phyloP scores from a whole-genome alignment of 2,113 vertebrate species.

The Pelusios castaneus region DNA sequence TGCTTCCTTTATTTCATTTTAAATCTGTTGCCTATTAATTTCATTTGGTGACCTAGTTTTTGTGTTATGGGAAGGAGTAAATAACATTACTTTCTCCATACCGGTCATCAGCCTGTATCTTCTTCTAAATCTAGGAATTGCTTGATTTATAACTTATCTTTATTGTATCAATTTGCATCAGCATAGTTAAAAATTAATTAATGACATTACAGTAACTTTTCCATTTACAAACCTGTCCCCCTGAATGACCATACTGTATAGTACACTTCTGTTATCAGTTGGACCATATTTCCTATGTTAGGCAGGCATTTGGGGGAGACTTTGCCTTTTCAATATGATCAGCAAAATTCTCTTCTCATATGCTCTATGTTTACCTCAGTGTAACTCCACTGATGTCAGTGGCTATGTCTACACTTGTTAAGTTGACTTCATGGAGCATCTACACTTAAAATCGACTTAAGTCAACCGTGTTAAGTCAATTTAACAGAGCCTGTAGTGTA shows the following conservation, averaged over 20 bases:
- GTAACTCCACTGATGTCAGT: not conserved
- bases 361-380: not conserved
- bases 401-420: too few species aligned
- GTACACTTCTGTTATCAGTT: not conserved
- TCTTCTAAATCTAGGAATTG: not conserved
- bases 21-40: too few species aligned
- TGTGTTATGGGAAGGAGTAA: too few species aligned
- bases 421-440: too few species aligned
- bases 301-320: not conserved
- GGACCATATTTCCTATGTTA: not conserved
- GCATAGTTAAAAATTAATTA: not conserved
- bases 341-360: not conserved
- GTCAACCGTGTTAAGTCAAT: too few species aligned
- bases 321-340: not conserved
- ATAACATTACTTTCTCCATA: too few species aligned
- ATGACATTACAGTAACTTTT: not conserved
- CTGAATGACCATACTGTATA: not conserved
- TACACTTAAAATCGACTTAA: too few species aligned
- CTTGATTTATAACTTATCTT: not conserved
- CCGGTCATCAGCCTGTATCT: not conserved
- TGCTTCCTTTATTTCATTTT: too few species aligned
- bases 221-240: not conserved
- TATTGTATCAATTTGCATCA: not conserved
- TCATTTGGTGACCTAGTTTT: too few species aligned
- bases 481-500: too few species aligned